These are phyloP conservation scores for Uria lomvia DNA, from an alignment of 2,113 vertebrate species.

Conservation along the genomic window DNA sequence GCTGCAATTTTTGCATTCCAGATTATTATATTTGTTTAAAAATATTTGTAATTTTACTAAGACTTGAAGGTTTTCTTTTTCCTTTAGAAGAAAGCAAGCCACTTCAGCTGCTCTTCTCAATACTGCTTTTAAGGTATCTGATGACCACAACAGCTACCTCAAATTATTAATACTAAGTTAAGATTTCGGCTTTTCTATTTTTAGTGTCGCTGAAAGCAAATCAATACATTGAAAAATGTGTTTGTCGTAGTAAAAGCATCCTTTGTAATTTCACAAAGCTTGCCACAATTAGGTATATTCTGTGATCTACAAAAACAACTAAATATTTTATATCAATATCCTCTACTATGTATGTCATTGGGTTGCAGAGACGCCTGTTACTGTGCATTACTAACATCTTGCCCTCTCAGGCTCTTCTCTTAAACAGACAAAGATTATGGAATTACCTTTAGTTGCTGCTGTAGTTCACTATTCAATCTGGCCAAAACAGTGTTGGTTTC, in stretches of 20 bases:
- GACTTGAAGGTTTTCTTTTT: neutral
- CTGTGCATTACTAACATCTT: neutral
- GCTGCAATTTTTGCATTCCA: neutral
- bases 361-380: neutral
- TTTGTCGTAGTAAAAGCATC: neutral
- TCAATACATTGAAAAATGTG: neutral
- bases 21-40: neutral
- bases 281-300: neutral
- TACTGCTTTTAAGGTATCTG: neutral
- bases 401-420: neutral
- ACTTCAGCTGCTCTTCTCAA: neutral
- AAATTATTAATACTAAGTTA: neutral
- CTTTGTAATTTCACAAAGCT: neutral
- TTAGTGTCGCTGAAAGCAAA: neutral
- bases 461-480: conserved; percentile 96
- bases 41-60: neutral
- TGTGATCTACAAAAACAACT: neutral
- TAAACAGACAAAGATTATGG: neutral
- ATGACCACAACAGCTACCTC: neutral
- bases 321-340: neutral
- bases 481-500: conserved; percentile 99
- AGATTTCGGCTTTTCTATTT: neutral
- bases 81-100: neutral
- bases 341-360: neutral
- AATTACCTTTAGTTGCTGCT: conserved; percentile 95